Percentiles rank a stretch among this genome's conserved stretches.
Evolutionary conservation across 1,140 invertebrate genomes (phyloP).

Genomic region (Microplitis demolitor): DNA sequence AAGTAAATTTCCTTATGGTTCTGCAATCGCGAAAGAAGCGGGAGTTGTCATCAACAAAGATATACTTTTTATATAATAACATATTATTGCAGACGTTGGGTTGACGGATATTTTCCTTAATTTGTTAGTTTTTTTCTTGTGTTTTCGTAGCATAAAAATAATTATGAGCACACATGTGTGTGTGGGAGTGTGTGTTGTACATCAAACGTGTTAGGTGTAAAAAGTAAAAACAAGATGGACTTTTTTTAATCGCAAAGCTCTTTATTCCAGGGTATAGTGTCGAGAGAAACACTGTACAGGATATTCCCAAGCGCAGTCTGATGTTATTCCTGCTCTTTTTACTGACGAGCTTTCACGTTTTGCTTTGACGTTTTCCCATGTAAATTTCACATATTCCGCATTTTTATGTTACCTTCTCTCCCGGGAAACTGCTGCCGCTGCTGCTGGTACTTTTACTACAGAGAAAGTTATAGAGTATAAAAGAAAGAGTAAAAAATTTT

Average conservation of each 20-base stretch:
- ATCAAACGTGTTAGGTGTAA: background rate
- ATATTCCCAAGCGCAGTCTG: background rate
- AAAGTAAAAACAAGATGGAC: background rate
- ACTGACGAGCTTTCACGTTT: constrained; percentile 11
- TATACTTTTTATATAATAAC: background rate
- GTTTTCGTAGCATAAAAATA: background rate
- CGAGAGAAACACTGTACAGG: background rate
- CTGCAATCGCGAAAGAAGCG: constrained; percentile 9
- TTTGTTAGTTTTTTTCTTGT: background rate
- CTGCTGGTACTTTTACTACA: too few species aligned
- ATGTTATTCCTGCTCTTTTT: constrained; percentile 11
- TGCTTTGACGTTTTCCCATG: constrained; percentile 6
- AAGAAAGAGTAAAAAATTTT: background rate
- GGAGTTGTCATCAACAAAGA: constrained; percentile 3
- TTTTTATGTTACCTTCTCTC: constrained; percentile 5
- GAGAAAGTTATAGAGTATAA: background rate
- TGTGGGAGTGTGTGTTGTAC: background rate
- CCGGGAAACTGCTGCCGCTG: background rate
- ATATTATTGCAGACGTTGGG: too few species aligned
- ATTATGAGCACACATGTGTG: background rate
- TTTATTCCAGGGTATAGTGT: background rate
- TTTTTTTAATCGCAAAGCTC: background rate
- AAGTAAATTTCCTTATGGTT: background rate
- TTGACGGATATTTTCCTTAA: background rate
- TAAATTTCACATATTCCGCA: background rate